phyloP scores from a whole-genome alignment of 2,888 invertebrate species.

The Plebejus melissa region DNA sequence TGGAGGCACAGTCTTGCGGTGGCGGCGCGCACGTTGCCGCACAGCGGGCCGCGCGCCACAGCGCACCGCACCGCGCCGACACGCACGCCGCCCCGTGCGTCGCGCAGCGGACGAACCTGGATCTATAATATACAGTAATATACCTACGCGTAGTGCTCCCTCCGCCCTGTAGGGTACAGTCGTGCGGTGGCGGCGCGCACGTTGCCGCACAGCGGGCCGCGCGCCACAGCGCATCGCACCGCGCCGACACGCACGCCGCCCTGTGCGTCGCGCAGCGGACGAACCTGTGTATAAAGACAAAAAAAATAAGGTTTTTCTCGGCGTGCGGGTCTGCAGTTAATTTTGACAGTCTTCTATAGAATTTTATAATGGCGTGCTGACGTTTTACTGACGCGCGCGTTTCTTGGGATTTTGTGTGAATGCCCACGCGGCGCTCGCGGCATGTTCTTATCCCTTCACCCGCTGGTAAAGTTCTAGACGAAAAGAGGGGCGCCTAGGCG shows the following conservation, averaged over 20 bases:
- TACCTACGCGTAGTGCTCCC: conserved; percentile 58
- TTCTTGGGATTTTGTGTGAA: no score
- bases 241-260: conserved; percentile 55
- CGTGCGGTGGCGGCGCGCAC: conserved; percentile 57
- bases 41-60: conserved; percentile 45
- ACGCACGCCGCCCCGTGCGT: conserved; percentile 48
- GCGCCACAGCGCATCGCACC: conserved; percentile 45
- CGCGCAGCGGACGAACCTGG: conserved; percentile 57
- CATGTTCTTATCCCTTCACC: no score
- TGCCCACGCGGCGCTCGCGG: no score
- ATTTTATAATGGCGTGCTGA: no score
- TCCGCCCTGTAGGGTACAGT: conserved; percentile 52
- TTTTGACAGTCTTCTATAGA: no score
- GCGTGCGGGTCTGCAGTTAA: no score
- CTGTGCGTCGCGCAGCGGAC: conserved; percentile 48
- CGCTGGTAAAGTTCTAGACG: no score
- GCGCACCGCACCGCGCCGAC: conserved; percentile 55
- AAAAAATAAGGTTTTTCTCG: neutral
- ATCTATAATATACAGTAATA: no score
- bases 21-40: conserved; percentile 57
- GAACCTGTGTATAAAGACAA: conserved; percentile 46
- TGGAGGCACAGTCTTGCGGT: conserved; percentile 54
- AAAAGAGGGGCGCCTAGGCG: no score
- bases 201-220: conserved; percentile 53
- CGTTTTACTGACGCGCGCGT: no score